These are phyloP conservation scores for Phenganax stokvisi DNA, from an alignment of 92 coral and sea anemone species.

Conservation along the genomic window DNA sequence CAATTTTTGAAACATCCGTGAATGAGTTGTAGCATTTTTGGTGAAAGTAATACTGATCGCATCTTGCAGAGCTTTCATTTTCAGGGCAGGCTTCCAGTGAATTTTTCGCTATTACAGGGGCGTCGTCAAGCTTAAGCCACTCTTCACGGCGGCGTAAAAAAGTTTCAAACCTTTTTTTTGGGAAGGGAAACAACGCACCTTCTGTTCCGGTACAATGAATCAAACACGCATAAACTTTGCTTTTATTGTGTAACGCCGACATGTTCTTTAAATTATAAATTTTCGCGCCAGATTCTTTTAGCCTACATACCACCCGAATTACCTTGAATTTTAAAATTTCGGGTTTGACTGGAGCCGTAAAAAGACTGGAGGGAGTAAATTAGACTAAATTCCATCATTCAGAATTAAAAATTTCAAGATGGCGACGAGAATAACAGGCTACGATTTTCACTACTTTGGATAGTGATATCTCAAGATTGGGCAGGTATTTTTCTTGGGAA, in stretches of 20 bases:
- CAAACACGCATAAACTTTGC: neutral
- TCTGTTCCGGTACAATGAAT: neutral
- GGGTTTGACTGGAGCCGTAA: neutral
- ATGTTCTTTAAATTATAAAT: neutral
- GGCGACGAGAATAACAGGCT: constrained; percentile 14
- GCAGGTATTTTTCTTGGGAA: constrained; percentile 29
- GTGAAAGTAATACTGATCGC: neutral
- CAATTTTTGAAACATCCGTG: neutral
- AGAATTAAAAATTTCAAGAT: neutral
- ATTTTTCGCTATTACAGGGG: neutral
- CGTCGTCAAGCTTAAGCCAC: neutral
- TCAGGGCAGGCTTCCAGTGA: neutral
- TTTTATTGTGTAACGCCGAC: neutral
- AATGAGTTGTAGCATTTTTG: neutral
- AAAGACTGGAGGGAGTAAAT: neutral
- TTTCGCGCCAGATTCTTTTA: neutral
- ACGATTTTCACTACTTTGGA: neutral
- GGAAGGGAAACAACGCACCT: neutral
- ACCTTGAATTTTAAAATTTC: neutral
- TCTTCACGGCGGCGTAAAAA: neutral
- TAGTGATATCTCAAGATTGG: constrained; percentile 2
- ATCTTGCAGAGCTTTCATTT: neutral
- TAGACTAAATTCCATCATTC: neutral
- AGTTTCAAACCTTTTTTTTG: neutral
- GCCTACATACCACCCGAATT: neutral